Conservation (phyloP, 1,140 invertebrate species). For the Apis florea region DNA sequence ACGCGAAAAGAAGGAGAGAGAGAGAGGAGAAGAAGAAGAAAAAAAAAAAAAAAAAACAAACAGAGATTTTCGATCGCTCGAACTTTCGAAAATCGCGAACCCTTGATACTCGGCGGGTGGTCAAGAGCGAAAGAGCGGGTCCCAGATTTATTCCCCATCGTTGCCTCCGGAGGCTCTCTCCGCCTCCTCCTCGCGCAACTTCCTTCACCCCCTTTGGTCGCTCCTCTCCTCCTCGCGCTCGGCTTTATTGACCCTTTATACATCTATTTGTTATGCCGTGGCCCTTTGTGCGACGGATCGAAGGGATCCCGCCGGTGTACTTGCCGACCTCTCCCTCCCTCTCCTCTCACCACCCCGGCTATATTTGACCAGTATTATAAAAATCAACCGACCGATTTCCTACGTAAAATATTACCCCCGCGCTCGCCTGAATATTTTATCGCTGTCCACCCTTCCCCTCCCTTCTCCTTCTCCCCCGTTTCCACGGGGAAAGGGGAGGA, state of each 20-base stretch:
- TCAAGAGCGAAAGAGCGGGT: conserved; percentile 70
- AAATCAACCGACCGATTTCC: conserved; percentile 82
- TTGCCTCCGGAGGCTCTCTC: conserved; percentile 76
- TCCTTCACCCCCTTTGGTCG: conserved; percentile 55
- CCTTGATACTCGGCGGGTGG: conserved; percentile 73
- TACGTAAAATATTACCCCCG: conserved; percentile 79
- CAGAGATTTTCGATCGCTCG: conserved; percentile 39
- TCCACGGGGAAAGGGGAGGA: background rate
- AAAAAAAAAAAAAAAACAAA: too few species aligned
- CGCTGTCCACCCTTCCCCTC: conserved; percentile 73
- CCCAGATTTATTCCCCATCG: conserved; percentile 77
- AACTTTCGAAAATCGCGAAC: conserved; percentile 39
- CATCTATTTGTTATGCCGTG: conserved; percentile 81
- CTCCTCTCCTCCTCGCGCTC: conserved; percentile 67
- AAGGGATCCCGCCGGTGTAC: conserved; percentile 66
- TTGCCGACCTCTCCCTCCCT: conserved; percentile 67
- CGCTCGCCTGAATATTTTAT: conserved; percentile 80
- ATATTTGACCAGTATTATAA: conserved; percentile 82
- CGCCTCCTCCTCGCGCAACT: conserved; percentile 59
- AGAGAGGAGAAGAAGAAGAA: too few species aligned
- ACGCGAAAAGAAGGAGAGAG: too few species aligned
- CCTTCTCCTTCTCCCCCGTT: conserved; percentile 32
- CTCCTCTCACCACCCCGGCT: conserved; percentile 73
- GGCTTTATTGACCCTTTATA: conserved; percentile 81
- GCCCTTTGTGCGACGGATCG: conserved; percentile 77